phyloP scores from a whole-genome alignment of 2,113 vertebrate species.

The Jacana jacana region DNA sequence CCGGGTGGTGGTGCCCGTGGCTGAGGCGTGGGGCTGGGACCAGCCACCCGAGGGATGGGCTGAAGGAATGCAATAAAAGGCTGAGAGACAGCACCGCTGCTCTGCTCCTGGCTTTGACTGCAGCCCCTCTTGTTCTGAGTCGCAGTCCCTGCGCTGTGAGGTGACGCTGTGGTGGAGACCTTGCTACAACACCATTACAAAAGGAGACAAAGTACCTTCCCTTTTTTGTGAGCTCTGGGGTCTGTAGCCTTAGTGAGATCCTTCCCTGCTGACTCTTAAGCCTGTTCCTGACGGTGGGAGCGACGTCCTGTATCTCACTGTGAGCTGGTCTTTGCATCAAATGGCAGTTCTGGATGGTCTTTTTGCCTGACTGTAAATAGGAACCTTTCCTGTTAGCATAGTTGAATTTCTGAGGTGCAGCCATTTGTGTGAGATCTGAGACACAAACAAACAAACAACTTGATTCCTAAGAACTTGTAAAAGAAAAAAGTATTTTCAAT shows the following conservation, averaged over 20 bases:
- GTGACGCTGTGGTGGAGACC: conserved; percentile 20
- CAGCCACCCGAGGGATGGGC: background rate
- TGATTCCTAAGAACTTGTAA: conserved; percentile 66
- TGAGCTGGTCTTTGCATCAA: conserved; percentile 67
- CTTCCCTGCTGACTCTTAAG: conserved; percentile 26
- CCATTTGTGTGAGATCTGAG: conserved; percentile 72
- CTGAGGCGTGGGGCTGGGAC: too few species aligned
- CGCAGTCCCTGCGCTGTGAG: background rate
- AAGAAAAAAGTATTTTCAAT: conserved; percentile 64
- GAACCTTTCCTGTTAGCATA: conserved; percentile 77
- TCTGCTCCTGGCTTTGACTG: background rate
- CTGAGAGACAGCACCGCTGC: background rate
- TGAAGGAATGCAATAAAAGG: conserved; percentile 58
- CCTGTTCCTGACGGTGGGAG: conserved; percentile 72
- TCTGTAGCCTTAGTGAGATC: conserved; percentile 73
- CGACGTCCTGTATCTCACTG: conserved; percentile 73
- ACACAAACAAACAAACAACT: background rate
- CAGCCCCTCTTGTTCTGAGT: background rate
- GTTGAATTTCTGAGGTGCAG: conserved; percentile 71
- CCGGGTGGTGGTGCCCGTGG: too few species aligned
- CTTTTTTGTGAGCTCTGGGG: conserved; percentile 62
- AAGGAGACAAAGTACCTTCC: background rate
- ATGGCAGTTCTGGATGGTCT: conserved; percentile 73
- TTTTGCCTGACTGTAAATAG: conserved; percentile 77
- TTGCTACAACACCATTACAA: conserved; percentile 28